Conservation (phyloP, 2,113 vertebrate genomes). For the Hemicordylus capensis region DNA sequence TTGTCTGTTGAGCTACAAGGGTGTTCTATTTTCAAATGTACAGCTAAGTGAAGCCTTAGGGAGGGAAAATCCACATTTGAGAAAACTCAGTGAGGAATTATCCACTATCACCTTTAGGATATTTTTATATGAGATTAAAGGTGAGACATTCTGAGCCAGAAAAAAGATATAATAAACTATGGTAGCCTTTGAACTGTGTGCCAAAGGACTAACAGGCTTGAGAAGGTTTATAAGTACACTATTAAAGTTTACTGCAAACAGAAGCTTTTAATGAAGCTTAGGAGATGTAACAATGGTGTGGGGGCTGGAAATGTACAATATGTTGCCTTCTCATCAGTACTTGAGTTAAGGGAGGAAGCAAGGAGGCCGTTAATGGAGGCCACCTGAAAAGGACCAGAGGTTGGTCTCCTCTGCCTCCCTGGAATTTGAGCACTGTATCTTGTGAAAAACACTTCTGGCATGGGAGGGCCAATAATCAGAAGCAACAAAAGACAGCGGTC, state of each 20-base stretch:
- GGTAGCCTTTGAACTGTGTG: slow-evolving; percentile 60
- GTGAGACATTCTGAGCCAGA: slow-evolving; percentile 43
- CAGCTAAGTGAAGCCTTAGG: slow-evolving; percentile 21
- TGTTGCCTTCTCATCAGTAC: not conserved
- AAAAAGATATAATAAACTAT: slow-evolving; percentile 44
- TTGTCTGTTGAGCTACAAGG: not conserved
- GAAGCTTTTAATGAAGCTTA: slow-evolving; percentile 27
- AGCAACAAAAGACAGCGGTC: too few species aligned
- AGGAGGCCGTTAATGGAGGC: too few species aligned
- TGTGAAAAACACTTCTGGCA: too few species aligned
- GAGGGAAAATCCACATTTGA: not conserved
- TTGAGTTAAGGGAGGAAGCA: too few species aligned
- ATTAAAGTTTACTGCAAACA: slow-evolving; percentile 40
- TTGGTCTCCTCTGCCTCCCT: too few species aligned
- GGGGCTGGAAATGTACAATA: not conserved
- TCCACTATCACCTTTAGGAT: slow-evolving; percentile 54
- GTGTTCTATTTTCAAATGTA: slow-evolving; percentile 19
- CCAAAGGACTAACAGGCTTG: slow-evolving; percentile 51
- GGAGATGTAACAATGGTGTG: slow-evolving; percentile 28
- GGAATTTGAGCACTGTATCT: too few species aligned
- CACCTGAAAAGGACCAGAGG: too few species aligned
- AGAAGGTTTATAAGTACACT: slow-evolving; percentile 34
- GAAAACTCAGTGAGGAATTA: slow-evolving; percentile 31
- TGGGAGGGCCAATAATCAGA: too few species aligned
- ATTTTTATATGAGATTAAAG: slow-evolving; percentile 66